Evolutionary conservation across 2,113 vertebrate genomes (phyloP).

Genomic region (Sciurus niger): DNA sequence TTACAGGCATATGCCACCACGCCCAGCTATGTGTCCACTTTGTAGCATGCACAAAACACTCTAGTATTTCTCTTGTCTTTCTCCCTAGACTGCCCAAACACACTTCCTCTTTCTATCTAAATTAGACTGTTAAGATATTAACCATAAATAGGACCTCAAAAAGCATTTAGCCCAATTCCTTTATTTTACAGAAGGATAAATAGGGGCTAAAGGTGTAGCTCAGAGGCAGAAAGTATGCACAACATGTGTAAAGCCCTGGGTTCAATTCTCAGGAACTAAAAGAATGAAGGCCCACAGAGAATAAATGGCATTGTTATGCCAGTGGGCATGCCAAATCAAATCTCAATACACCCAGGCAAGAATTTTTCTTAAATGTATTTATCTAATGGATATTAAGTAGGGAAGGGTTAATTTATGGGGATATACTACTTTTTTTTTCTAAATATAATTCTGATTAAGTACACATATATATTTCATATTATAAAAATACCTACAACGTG

Average conservation of each 20-base stretch:
- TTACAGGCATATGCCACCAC: no score
- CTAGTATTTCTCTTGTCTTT: not conserved
- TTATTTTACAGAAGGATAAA: not conserved
- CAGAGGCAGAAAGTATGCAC: not conserved
- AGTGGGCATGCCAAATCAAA: not conserved
- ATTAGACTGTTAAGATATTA: not conserved
- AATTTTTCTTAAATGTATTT: not conserved
- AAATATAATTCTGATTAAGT: conserved; percentile 28
- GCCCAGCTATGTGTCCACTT: not conserved
- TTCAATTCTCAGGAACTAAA: not conserved
- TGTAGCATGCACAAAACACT: not conserved
- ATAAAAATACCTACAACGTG: not conserved
- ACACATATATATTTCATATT: conserved; percentile 1
- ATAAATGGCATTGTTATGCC: not conserved
- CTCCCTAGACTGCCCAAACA: not conserved
- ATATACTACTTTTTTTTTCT: not conserved
- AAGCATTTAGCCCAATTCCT: not conserved
- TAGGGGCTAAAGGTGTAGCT: not conserved
- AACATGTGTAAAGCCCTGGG: not conserved
- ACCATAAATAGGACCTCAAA: not conserved
- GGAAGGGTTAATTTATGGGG: not conserved
- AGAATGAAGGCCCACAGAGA: not conserved
- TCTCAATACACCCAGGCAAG: not conserved
- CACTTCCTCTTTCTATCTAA: not conserved
- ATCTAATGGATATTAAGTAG: conserved; percentile 18